phyloP scores from a whole-genome alignment of 1,140 invertebrate species.

The Dendrolimus punctatus region DNA sequence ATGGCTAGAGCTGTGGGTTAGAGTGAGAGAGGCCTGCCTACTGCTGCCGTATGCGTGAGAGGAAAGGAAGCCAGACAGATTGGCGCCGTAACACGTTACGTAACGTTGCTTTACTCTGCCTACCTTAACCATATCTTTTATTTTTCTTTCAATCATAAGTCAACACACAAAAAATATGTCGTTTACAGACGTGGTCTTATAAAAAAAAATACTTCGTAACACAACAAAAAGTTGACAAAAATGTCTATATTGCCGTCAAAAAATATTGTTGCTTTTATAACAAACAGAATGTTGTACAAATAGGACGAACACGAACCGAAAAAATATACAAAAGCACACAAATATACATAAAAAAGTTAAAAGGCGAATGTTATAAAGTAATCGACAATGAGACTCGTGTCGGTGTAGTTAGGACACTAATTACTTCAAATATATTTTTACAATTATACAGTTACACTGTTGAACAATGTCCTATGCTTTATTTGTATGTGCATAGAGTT shows the following conservation, averaged over 20 bases:
- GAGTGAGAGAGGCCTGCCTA: too few species aligned
- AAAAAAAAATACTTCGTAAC: constrained; percentile 6
- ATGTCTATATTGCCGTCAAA: constrained; percentile 13
- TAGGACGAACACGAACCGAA: constrained; percentile 39
- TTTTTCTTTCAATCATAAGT: too few species aligned
- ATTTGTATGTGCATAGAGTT: too few species aligned
- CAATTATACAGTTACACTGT: too few species aligned
- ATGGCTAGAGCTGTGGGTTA: too few species aligned
- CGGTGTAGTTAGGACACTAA: constrained; percentile 39
- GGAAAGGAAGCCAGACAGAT: too few species aligned
- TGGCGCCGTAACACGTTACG: too few species aligned
- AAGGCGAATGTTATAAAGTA: constrained; percentile 33
- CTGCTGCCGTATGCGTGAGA: too few species aligned
- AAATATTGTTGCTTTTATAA: constrained; percentile 37
- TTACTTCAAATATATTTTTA: constrained; percentile 33
- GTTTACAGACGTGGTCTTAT: not conserved
- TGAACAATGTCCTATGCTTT: too few species aligned
- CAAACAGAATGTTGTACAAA: constrained; percentile 21
- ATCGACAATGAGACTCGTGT: constrained; percentile 36
- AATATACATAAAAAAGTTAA: constrained; percentile 9
- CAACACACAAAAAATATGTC: not conserved
- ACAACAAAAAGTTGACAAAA: constrained; percentile 13
- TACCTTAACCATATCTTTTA: too few species aligned
- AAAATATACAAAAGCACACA: constrained; percentile 36
- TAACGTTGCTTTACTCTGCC: too few species aligned